A percentile compares a stretch with the other conserved stretches of the same genome.
These are phyloP conservation scores for Bucorvus abyssinicus DNA, from an alignment of 2,797 vertebrate genomes.

Conservation along the genomic window DNA sequence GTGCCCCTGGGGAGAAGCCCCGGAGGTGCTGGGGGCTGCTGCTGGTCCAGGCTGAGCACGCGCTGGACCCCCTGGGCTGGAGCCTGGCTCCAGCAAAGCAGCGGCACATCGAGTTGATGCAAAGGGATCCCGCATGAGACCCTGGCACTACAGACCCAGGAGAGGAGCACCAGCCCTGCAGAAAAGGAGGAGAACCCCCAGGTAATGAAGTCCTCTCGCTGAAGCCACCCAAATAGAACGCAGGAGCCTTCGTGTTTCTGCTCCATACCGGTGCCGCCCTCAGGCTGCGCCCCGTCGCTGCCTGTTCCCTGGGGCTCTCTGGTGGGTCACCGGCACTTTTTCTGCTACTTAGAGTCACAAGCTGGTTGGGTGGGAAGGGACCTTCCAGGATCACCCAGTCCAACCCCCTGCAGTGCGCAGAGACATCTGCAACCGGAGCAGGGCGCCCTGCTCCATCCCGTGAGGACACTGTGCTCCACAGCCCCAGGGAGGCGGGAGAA, in stretches of 20 bases:
- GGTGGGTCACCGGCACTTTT: background rate
- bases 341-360: background rate
- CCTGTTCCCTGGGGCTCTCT: background rate
- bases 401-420: no score
- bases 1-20: background rate
- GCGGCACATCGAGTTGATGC: no score
- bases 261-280: background rate
- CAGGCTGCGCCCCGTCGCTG: background rate
- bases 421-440: background rate
- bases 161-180: background rate
- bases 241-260: rapidly evolving
- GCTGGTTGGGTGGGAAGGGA: no score
- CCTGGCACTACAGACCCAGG: background rate
- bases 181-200: background rate
- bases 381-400: no score
- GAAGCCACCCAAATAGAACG: background rate
- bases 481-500: background rate
- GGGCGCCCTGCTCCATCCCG: background rate
- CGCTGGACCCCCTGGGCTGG: background rate
- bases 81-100: background rate
- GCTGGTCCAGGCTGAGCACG: background rate
- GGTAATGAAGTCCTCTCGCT: background rate
- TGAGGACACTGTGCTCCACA: background rate
- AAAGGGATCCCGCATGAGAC: background rate
- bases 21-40: background rate